phyloP scores from a whole-genome alignment of 2,888 invertebrate genomes.

The Eupithecia pulchellata region DNA sequence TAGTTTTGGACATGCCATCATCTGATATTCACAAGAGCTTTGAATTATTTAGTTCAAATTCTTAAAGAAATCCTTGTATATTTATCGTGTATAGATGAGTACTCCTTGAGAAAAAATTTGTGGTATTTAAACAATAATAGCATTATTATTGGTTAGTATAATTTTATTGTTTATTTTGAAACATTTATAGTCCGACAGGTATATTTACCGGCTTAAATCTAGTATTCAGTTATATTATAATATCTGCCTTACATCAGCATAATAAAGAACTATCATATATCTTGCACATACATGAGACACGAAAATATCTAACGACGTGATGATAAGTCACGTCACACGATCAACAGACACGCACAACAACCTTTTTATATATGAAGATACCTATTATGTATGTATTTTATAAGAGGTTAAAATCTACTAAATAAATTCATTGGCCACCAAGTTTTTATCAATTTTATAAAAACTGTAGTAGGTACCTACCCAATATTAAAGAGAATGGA shows the following conservation, averaged over 20 bases:
- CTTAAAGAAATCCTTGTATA: not conserved
- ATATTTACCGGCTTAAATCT: not conserved
- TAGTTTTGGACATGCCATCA: not conserved
- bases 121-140: not conserved
- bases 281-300: conserved; percentile 31
- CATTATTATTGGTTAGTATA: not conserved
- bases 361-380: conserved; percentile 1
- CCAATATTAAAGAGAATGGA: not conserved
- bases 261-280: conserved; percentile 12
- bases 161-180: not conserved
- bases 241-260: not conserved
- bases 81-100: not conserved
- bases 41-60: not conserved
- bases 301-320: conserved; percentile 36
- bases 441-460: conserved; percentile 25
- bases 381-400: not conserved
- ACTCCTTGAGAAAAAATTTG: not conserved
- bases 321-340: conserved; percentile 43
- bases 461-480: conserved; percentile 12
- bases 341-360: conserved; percentile 37
- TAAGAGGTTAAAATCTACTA: not conserved
- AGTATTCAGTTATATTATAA: not conserved
- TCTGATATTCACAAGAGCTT: not conserved
- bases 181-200: not conserved
- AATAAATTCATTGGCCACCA: conserved; percentile 11